phyloP scores from a whole-genome alignment of 2,888 invertebrate species.

The Euzophera pinguis region DNA sequence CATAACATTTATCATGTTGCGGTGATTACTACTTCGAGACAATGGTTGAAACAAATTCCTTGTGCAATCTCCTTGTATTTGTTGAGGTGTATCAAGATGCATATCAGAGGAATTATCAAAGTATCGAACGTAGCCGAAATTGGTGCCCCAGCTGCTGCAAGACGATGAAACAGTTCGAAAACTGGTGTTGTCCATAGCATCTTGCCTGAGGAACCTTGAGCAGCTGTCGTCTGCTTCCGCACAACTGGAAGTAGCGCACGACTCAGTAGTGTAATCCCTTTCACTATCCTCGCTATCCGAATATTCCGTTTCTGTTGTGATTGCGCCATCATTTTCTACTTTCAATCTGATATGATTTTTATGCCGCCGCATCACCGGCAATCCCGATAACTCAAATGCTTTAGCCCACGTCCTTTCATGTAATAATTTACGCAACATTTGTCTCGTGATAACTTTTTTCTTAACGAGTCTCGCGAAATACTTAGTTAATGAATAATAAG shows the following conservation, averaged over 20 bases:
- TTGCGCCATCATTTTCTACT: slow-evolving; percentile 65
- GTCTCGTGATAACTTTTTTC: slow-evolving; percentile 84
- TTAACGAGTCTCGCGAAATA: slow-evolving; percentile 87
- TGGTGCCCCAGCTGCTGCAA: slow-evolving; percentile 79
- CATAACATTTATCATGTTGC: slow-evolving; percentile 28
- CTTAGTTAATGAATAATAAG: slow-evolving; percentile 87
- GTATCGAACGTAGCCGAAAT: slow-evolving; percentile 84
- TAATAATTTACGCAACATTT: slow-evolving; percentile 86
- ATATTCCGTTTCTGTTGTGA: slow-evolving; percentile 62
- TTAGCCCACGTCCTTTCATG: slow-evolving; percentile 81
- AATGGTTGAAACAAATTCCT: slow-evolving; percentile 53
- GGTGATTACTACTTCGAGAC: slow-evolving; percentile 27
- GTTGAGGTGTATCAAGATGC: slow-evolving; percentile 46
- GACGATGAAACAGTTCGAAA: slow-evolving; percentile 67
- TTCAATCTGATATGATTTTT: slow-evolving; percentile 65
- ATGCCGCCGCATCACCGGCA: slow-evolving; percentile 66
- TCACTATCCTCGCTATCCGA: slow-evolving; percentile 68
- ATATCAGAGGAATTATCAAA: slow-evolving; percentile 76
- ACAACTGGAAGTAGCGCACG: slow-evolving; percentile 59
- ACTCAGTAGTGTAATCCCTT: slow-evolving; percentile 61
- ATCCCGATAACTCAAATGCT: slow-evolving; percentile 67
- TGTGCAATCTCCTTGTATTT: slow-evolving; percentile 60
- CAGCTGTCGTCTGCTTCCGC: slow-evolving; percentile 50
- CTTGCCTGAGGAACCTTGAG: slow-evolving; percentile 77
- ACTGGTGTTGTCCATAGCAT: slow-evolving; percentile 77